Base-by-base conservation (phyloP, 2,888 invertebrate genomes). In the Ichneumoninae sp. region DNA sequence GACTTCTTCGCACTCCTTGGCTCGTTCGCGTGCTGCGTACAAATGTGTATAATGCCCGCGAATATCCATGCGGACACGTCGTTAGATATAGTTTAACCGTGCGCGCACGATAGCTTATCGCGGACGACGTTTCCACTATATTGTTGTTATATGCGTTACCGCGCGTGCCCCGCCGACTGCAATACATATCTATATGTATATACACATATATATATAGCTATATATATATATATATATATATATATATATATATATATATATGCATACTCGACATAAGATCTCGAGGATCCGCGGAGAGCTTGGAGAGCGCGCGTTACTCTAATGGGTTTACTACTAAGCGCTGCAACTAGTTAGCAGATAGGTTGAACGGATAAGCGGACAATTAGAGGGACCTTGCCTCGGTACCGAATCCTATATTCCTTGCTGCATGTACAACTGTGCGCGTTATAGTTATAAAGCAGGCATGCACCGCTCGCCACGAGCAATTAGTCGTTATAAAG, bases 331-430 rank as follows among this genome's bases (percentile, higher is more conserved):
- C 80, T 57, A 57, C 84, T 52, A 62, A 65, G 65, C 66, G 36
- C 50, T 69, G 68, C 57, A 68, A 77, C 72, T 77, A 74, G 77
- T 69, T 72, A 52, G 68, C 80, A 77, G 84, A 84, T 81, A 84
- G 30, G 74, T 57, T 70, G 74, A 79, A 65, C 78, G 57, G 84
- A 84, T 84, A 84, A 84, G 70, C 81, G 84, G 50, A 84, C 84
- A 84, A 84, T 84, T 84, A 84, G 81, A 81, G 75, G 72, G 40
- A 80, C 71, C 79, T 66, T 47, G 70, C 65, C 30, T 81, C 80
- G 77, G 70, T 50, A 52, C 65, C 65, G 52, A 75, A 66, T 66
- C 62, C 74, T 50, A 19, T 33, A 62, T 62, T 16, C n/a, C n/a
- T 44, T 10, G 47, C 30, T 44, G 57, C 30, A 44, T 60, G 26